Conservation (phyloP, 2,888 invertebrate genomes). For the Thysanoteuthis rhombus region DNA sequence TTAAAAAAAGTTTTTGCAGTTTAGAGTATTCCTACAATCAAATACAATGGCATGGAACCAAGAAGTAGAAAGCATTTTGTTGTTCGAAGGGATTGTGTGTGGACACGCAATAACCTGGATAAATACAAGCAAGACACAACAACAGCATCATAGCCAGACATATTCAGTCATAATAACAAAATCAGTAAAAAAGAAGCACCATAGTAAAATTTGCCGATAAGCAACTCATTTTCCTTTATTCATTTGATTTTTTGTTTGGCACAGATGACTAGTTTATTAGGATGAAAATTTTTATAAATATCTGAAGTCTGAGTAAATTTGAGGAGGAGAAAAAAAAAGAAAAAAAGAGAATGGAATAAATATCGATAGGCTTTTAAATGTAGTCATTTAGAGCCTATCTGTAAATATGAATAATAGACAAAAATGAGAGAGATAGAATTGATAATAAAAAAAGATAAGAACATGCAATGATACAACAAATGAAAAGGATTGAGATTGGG, state of each 20-base stretch:
- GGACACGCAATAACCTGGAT: not conserved
- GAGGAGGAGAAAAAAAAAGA: not conserved
- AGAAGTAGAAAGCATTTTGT: not conserved
- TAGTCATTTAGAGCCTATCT: not conserved
- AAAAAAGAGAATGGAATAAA: not conserved
- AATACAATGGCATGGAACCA: not conserved
- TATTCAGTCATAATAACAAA: not conserved
- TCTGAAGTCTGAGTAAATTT: not conserved
- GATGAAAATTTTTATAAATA: not conserved
- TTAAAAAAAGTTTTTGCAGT: too few relatives aligned
- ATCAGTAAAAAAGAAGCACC: not conserved
- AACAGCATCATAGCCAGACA: too few relatives aligned
- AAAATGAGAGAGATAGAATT: not conserved
- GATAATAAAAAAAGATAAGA: not conserved
- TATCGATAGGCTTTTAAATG: not conserved
- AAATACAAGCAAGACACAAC: not conserved
- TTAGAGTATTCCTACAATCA: not conserved
- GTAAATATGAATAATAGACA: not conserved
- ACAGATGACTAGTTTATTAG: not conserved
- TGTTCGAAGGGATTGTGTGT: not conserved
- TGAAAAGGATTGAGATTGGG: not conserved
- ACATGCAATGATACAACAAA: slow-evolving; percentile 12
- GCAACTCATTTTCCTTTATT: not conserved
- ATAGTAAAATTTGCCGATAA: not conserved
- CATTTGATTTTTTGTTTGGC: slow-evolving; percentile 12